A percentile compares a stretch with the other conserved stretches of the same genome.
Evolutionary conservation across 2,113 vertebrate species (phyloP).

Genomic region (Peromyscus polionotus): DNA sequence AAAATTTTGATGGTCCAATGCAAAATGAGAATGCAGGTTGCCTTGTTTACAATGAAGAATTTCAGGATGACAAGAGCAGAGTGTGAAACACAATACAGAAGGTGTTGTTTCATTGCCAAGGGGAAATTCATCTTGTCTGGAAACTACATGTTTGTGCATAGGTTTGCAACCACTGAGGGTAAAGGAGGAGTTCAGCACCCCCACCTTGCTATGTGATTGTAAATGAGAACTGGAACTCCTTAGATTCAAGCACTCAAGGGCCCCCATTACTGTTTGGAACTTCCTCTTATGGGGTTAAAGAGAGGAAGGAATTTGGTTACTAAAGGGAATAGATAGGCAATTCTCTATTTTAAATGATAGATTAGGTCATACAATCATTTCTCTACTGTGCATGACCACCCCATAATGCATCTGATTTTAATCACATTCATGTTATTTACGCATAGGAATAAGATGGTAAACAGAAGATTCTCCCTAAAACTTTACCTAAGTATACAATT

Average conservation of each 20-base stretch:
- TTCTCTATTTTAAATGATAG: neutral
- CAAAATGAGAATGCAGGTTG: neutral
- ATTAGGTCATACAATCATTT: neutral
- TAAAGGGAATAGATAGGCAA: too few species aligned
- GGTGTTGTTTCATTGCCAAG: neutral
- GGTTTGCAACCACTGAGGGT: too few species aligned
- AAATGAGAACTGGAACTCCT: neutral
- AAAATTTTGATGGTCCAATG: neutral
- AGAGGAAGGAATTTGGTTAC: neutral
- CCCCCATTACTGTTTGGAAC: neutral
- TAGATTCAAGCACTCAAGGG: neutral
- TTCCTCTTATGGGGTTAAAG: neutral
- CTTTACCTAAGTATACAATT: neutral
- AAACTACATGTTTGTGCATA: accelerated
- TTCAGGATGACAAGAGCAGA: neutral
- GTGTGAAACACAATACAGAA: neutral
- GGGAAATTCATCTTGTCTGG: neutral
- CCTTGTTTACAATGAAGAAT: neutral
- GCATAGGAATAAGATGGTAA: neutral
- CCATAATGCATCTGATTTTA: neutral
- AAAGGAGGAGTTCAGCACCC: neutral
- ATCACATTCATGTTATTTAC: neutral
- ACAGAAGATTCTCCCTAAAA: neutral
- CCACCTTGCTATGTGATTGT: neutral
- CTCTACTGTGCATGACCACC: neutral